Evolutionary conservation across 2,888 invertebrate genomes (phyloP).

Genomic region (Prosapia bicincta): DNA sequence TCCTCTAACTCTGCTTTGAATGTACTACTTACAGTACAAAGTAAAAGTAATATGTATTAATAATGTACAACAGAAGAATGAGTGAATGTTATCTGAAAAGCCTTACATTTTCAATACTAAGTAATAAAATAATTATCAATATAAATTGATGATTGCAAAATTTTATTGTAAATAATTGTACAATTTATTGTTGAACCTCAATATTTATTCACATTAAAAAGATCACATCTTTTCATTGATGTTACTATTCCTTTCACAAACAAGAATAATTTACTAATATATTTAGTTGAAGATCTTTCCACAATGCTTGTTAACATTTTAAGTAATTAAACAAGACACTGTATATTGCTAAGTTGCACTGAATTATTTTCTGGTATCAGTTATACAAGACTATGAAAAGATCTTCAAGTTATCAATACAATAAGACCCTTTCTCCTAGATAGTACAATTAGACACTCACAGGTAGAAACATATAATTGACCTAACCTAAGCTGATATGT

Average conservation of each 20-base stretch:
- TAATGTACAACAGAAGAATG: too few relatives aligned
- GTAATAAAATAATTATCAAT: too few relatives aligned
- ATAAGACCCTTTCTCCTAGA: constrained; percentile 24
- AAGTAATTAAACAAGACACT: constrained; percentile 28
- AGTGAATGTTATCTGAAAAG: too few relatives aligned
- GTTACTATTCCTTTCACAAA: background rate
- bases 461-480: constrained; percentile 37
- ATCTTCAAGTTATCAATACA: constrained; percentile 17
- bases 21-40: too few relatives aligned
- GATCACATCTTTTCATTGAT: background rate
- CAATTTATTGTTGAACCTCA: background rate
- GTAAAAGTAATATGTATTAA: too few relatives aligned
- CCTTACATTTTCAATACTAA: too few relatives aligned
- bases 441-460: constrained; percentile 26
- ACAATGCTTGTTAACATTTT: constrained; percentile 1
- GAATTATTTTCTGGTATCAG: constrained; percentile 7
- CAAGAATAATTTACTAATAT: constrained; percentile 22
- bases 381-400: constrained; percentile 9
- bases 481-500: constrained; percentile 39
- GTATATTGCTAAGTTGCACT: constrained; percentile 28
- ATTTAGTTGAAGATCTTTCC: constrained; percentile 18
- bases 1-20: too few relatives aligned
- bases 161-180: too few relatives aligned
- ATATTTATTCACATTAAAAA: background rate
- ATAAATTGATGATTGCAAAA: too few relatives aligned